Conservation (phyloP, 2,888 invertebrate species). For the Oscheius sp. region DNA sequence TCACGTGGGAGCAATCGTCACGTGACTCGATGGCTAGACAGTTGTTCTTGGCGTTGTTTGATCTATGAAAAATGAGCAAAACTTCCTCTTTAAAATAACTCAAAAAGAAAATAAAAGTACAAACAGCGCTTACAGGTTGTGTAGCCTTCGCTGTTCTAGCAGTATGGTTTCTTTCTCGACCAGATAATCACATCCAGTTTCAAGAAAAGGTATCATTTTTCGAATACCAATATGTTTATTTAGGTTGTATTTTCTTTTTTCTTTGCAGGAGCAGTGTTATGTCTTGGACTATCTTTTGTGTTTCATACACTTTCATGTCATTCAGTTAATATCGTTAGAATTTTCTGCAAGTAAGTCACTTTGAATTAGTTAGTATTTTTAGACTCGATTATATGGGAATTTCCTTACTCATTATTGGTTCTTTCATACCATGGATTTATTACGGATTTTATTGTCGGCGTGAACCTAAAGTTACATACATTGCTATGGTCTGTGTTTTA, state of each 20-base stretch:
- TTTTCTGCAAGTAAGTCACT: slow-evolving; percentile 85
- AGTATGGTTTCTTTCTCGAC: slow-evolving; percentile 86
- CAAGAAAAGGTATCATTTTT: slow-evolving; percentile 91
- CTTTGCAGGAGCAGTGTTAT: slow-evolving; percentile 93
- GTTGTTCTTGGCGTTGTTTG: not conserved
- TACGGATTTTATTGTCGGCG: slow-evolving; percentile 92
- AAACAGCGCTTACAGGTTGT: slow-evolving; percentile 62
- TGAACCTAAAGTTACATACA: slow-evolving; percentile 76
- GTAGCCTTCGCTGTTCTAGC: slow-evolving; percentile 76
- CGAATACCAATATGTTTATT: no score
- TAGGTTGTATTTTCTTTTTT: slow-evolving; percentile 84
- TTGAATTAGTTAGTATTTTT: not conserved
- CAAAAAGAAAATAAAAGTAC: not conserved
- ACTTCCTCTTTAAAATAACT: not conserved
- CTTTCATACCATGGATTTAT: slow-evolving; percentile 98
- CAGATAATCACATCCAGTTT: slow-evolving; percentile 81
- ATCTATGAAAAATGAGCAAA: not conserved
- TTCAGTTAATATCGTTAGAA: slow-evolving; percentile 92
- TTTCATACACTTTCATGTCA: slow-evolving; percentile 99
- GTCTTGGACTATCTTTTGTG: slow-evolving; percentile 93
- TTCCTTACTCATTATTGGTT: slow-evolving; percentile 95
- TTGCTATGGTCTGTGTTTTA: slow-evolving; percentile 71
- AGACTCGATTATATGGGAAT: slow-evolving; percentile 98
- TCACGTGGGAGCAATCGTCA: not conserved
- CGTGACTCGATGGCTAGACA: not conserved